Evolutionary conservation across 1,140 invertebrate genomes (phyloP).

Genomic region (Procambarus clarkii): DNA sequence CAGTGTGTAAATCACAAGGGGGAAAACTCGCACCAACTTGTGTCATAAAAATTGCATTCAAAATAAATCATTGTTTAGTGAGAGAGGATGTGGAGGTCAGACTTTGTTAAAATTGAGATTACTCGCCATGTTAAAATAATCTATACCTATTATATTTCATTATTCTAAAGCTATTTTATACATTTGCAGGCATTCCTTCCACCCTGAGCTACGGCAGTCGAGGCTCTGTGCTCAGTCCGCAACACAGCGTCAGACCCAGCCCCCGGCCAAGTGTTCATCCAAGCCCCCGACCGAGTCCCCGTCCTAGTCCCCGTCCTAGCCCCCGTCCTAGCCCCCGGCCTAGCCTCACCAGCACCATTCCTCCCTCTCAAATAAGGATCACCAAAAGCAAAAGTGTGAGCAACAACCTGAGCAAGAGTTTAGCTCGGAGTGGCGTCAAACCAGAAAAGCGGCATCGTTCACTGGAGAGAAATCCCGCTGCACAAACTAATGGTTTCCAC

Average conservation of each 20-base stretch:
- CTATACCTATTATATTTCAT: neutral
- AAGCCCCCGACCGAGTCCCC: constrained; percentile 12
- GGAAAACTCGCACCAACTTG: no score
- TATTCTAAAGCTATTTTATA: neutral
- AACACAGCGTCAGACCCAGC: constrained; percentile 20
- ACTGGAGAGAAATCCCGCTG: constrained; percentile 41
- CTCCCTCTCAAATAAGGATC: constrained; percentile 28
- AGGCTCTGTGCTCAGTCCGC: constrained; percentile 32
- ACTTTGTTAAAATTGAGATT: no score
- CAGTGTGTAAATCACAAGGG: no score
- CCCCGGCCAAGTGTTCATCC: constrained; percentile 38
- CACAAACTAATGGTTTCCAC: constrained; percentile 32
- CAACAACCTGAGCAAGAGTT: constrained; percentile 40
- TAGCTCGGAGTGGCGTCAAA: neutral
- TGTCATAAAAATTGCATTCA: no score
- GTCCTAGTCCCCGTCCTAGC: constrained; percentile 47
- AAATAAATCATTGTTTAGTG: no score
- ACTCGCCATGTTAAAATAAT: no score
- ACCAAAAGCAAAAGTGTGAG: constrained; percentile 62
- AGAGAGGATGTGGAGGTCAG: no score
- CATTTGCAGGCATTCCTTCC: constrained; percentile 27
- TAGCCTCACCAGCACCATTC: neutral
- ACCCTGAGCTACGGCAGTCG: constrained; percentile 51
- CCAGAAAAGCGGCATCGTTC: constrained; percentile 54
- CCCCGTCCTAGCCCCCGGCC: constrained; percentile 37